A percentile compares a stretch with the other conserved stretches of the same genome.
Conservation (phyloP, 2,113 vertebrate species). For the Oxyruncus cristatus region DNA sequence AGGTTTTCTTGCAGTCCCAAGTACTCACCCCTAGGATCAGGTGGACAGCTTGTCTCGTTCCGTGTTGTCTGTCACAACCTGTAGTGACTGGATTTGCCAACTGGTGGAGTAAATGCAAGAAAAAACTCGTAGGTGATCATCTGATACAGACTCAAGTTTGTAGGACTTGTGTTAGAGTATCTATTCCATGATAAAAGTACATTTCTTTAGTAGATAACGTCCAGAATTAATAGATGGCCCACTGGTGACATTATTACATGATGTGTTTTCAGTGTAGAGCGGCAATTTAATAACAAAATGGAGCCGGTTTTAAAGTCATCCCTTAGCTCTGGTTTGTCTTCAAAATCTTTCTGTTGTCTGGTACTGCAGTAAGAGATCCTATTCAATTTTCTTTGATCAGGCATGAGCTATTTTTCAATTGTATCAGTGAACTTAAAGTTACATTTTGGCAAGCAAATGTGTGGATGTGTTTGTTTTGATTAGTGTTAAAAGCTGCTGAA, state of each 20-base stretch:
- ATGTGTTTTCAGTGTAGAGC: background rate
- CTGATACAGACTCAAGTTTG: background rate
- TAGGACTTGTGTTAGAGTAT: background rate
- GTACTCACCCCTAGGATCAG: background rate
- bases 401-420: background rate
- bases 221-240: background rate
- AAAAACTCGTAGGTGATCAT: background rate
- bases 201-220: background rate
- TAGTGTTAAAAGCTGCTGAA: background rate
- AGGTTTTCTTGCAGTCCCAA: background rate
- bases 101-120: background rate
- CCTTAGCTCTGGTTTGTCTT: background rate
- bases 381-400: background rate
- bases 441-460: background rate
- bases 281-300: background rate
- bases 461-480: background rate
- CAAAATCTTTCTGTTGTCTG: background rate
- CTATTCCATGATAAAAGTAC: background rate
- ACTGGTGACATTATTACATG: background rate
- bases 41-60: background rate
- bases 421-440: background rate
- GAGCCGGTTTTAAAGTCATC: background rate
- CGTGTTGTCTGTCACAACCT: background rate
- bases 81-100: background rate
- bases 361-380: background rate